A percentile compares a stretch with the other conserved stretches of the same genome.
These are phyloP conservation scores for Lacerta bilineata DNA, from an alignment of 2,797 vertebrate species.

Conservation along the genomic window DNA sequence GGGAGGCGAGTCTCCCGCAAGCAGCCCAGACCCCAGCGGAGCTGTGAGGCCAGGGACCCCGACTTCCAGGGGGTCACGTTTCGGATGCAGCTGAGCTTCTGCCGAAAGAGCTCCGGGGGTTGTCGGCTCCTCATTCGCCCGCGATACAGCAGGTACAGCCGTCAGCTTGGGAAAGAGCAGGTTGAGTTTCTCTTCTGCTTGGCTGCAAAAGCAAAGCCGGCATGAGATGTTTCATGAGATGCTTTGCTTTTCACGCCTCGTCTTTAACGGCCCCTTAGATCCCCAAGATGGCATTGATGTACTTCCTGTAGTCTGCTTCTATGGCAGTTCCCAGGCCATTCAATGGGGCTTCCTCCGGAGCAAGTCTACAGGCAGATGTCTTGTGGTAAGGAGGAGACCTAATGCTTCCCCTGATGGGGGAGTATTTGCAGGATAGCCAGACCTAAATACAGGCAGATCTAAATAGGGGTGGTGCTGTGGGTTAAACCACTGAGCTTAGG, in stretches of 20 bases:
- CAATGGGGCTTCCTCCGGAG: neutral
- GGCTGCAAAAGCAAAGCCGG: neutral
- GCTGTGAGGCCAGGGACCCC: conserved; percentile 83
- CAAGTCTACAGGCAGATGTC: neutral
- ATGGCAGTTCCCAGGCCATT: neutral
- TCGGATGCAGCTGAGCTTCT: conserved; percentile 81
- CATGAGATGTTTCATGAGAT: neutral
- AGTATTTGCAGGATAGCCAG: too few species aligned
- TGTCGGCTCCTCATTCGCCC: conserved; percentile 84
- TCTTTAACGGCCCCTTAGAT: neutral
- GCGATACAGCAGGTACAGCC: conserved; percentile 77
- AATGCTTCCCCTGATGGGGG: neutral
- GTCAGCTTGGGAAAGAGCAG: too few species aligned
- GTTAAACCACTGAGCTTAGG: too few species aligned
- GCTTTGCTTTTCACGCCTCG: neutral
- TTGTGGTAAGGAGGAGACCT: neutral
- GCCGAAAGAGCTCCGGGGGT: conserved; percentile 68
- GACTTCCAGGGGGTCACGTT: conserved; percentile 87
- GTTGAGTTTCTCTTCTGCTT: neutral
- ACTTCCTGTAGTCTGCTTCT: neutral
- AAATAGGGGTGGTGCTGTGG: too few species aligned
- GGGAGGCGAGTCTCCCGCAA: conserved; percentile 79
- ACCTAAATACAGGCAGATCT: too few species aligned
- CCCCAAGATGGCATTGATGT: neutral
- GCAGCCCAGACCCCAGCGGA: conserved; percentile 81